A percentile compares a stretch with the other conserved stretches of the same genome.
phyloP scores from a whole-genome alignment of 1,140 invertebrate species.

The Eubasilissa regina region DNA sequence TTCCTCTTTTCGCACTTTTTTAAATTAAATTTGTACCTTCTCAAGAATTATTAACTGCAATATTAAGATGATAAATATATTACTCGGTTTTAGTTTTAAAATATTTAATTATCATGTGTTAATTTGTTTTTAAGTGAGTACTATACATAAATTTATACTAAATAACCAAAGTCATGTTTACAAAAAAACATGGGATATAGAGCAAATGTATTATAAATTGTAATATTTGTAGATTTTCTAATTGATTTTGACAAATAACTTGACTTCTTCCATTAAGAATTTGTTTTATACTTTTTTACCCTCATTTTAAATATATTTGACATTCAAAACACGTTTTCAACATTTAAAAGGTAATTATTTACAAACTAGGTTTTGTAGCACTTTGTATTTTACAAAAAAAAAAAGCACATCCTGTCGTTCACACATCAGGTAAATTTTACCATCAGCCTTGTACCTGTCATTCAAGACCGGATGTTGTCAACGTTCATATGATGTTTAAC shows the following conservation, averaged over 20 bases:
- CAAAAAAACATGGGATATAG: conserved; percentile 50
- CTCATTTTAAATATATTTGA: conserved; percentile 55
- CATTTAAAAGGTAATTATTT: too few species aligned
- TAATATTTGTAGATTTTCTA: conserved; percentile 59
- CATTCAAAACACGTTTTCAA: too few species aligned
- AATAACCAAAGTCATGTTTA: conserved; percentile 39
- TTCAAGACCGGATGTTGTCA: too few species aligned
- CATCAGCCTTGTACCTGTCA: too few species aligned
- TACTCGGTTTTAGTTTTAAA: conserved; percentile 36
- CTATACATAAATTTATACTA: conserved; percentile 46
- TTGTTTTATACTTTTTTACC: conserved; percentile 59
- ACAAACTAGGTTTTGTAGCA: too few species aligned
- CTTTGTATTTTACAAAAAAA: too few species aligned
- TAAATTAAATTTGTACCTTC: not conserved
- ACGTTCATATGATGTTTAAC: too few species aligned
- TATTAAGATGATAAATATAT: conserved; percentile 7
- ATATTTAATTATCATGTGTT: conserved; percentile 38
- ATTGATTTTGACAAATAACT: conserved; percentile 56
- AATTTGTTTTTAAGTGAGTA: conserved; percentile 42
- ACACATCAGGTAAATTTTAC: too few species aligned
- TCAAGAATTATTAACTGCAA: conserved; percentile 13
- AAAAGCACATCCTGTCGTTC: too few species aligned
- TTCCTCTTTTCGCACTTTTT: conserved; percentile 53
- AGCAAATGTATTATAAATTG: conserved; percentile 54
- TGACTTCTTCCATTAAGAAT: conserved; percentile 58